phyloP scores from a whole-genome alignment of 2,888 invertebrate genomes.

The Aleiodes leptofemur region DNA sequence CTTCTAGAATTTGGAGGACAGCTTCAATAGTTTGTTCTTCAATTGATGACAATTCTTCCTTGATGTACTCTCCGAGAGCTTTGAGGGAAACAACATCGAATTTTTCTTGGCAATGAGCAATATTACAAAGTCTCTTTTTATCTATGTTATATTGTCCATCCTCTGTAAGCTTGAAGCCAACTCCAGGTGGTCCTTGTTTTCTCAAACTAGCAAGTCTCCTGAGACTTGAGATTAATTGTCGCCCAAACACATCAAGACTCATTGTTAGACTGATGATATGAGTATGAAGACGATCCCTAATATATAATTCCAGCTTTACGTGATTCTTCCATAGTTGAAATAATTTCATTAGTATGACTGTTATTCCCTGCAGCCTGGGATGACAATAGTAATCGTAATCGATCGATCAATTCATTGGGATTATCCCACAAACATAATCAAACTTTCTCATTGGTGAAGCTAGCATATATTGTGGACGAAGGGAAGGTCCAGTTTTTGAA shows the following conservation, averaged over 20 bases:
- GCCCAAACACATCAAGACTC: constrained; percentile 7
- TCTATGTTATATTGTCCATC: too few species aligned
- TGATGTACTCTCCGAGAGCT: too few species aligned
- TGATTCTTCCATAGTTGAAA: constrained; percentile 24
- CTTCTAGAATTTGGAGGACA: constrained; percentile 29
- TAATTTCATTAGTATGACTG: constrained; percentile 18
- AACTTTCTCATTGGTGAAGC: neutral
- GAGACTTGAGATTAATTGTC: neutral
- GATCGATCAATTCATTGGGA: constrained; percentile 30
- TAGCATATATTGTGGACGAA: neutral
- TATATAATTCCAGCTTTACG: neutral
- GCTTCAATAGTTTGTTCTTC: neutral
- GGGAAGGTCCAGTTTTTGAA: too few species aligned
- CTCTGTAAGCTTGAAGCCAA: too few species aligned
- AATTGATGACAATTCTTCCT: too few species aligned
- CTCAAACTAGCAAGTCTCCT: neutral
- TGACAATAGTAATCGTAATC: constrained; percentile 3
- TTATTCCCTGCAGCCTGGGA: constrained; percentile 17
- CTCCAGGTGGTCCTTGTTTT: too few species aligned
- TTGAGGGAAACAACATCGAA: too few species aligned
- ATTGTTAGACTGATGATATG: neutral
- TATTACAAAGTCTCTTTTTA: too few species aligned
- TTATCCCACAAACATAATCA: constrained; percentile 17
- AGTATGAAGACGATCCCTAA: neutral
- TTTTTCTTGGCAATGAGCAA: too few species aligned